Base-by-base conservation (phyloP, 2,888 invertebrate species). In the Ypsolopha scabrella region DNA sequence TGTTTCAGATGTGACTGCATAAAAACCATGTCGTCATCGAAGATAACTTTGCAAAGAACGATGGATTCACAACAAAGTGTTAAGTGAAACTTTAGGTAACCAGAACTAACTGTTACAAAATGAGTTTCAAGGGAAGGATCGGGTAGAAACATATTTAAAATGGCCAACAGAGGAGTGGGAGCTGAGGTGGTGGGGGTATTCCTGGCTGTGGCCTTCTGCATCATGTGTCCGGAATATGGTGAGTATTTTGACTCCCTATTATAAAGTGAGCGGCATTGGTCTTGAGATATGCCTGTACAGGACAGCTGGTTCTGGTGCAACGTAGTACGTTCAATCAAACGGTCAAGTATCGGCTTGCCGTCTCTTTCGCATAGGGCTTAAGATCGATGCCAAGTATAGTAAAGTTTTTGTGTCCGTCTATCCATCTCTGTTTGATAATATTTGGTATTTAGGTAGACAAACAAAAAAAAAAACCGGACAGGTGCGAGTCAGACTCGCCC, bases 211-310 rank as follows among this genome's bases (percentile, higher is more conserved):
- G 76, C 75, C 58, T 74, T 86, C 64, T 85, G 83, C 71, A 71
- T 81, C 70, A 79, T 75, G 59, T 83, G 79, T 62, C 85, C 85
- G 53, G 78, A 79, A 72, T 83, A 83, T 76, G 85, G 85, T 86
- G 61, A 81, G 83, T 75, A 33, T 50, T 46, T 11, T 11, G 10
- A 10, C 44, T 1, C 10, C 39, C 6, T 9, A 39, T 24, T 24
- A 24, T 24, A 24, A 3, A 24, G 24, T 24, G 24, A 24, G 24
- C 24, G 24, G 24, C 24, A 24, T 4, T n/a, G n/a, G n/a, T n/a
- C n/a, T n/a, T n/a, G n/a, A n/a, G n/a, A n/a, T n/a, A n/a, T n/a
- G n/a, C n/a, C n/a, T n/a, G n/a, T n/a, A n/a, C n/a, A n/a, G n/a
- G n/a, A n/a, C n/a, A n/a, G n/a, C n/a, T n/a, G n/a, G n/a, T n/a